These are phyloP conservation scores for Hyles euphorbiae DNA, from an alignment of 1,140 invertebrate species.

Conservation along the genomic window DNA sequence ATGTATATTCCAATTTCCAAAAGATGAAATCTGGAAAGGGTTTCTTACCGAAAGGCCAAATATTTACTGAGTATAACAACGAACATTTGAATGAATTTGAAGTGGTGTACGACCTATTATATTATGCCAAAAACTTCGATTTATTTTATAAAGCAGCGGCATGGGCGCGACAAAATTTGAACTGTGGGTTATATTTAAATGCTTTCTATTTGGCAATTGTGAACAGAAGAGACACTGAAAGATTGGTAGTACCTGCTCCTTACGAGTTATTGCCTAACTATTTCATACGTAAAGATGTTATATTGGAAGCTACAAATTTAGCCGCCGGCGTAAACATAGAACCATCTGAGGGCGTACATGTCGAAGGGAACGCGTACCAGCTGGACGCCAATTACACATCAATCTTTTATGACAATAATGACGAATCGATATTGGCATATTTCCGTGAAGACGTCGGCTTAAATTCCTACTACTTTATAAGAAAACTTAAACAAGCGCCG, in stretches of 20 bases:
- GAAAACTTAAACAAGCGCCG: conserved; percentile 38
- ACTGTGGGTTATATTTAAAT: conserved; percentile 72
- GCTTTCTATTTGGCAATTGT: conserved; percentile 71
- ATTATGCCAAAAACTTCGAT: conserved; percentile 71
- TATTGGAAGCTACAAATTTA: conserved; percentile 47
- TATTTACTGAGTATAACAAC: conserved; percentile 60
- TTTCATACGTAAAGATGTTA: conserved; percentile 66
- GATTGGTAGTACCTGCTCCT: conserved; percentile 69
- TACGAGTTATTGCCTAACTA: conserved; percentile 76
- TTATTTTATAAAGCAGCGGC: conserved; percentile 58
- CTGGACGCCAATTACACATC: conserved; percentile 57
- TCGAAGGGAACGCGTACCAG: conserved; percentile 55
- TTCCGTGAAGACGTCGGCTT: conserved; percentile 64
- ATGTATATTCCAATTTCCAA: conserved; percentile 40
- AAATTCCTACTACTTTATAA: conserved; percentile 58
- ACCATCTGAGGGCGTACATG: conserved; percentile 30
- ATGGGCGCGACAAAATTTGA: conserved; percentile 74
- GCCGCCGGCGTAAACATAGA: conserved; percentile 29
- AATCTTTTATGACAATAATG: conserved; percentile 35
- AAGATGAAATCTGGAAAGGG: conserved; percentile 38
- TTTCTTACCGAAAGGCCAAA: conserved; percentile 51
- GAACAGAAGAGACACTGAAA: conserved; percentile 69
- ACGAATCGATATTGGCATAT: conserved; percentile 54
- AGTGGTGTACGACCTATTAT: conserved; percentile 73
- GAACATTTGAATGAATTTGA: conserved; percentile 50